Percentiles rank a stretch among this genome's conserved stretches.
Conservation (phyloP, 92 coral and sea anemone species). For the Desmophyllum pertusum region DNA sequence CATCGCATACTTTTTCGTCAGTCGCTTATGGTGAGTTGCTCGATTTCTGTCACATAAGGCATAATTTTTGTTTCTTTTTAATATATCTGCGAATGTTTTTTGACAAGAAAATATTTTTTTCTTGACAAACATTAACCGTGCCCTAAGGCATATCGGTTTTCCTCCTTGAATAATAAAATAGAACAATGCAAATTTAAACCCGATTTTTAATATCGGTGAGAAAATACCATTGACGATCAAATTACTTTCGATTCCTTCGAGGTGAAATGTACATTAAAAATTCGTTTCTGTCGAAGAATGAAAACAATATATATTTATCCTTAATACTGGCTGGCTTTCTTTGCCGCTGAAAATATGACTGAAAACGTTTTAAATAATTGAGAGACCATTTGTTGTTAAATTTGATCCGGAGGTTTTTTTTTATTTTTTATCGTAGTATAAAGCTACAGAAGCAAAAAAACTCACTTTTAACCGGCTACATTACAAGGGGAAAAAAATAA, state of each 20-base stretch:
- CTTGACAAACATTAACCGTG: background rate
- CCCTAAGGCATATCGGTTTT: background rate
- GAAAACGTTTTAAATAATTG: too few relatives aligned
- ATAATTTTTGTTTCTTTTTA: too few relatives aligned
- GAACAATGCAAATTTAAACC: background rate
- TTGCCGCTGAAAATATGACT: too few relatives aligned
- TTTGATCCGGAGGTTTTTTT: background rate
- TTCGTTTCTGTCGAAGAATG: background rate
- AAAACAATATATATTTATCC: background rate
- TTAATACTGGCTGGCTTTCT: background rate
- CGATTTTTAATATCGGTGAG: background rate
- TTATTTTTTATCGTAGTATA: background rate
- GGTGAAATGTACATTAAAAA: background rate
- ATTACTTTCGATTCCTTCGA: background rate
- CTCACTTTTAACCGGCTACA: background rate
- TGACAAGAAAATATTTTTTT: too few relatives aligned
- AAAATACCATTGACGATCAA: too few relatives aligned
- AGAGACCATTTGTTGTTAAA: background rate
- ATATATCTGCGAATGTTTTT: too few relatives aligned
- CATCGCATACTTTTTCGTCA: background rate
- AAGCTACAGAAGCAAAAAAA: too few relatives aligned
- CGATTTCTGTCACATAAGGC: background rate
- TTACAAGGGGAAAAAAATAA: too few relatives aligned
- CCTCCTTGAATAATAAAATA: background rate
- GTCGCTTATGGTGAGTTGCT: background rate